Base-by-base conservation (phyloP, 2,113 vertebrate genomes). In the Neodontobutis hainanensis region DNA sequence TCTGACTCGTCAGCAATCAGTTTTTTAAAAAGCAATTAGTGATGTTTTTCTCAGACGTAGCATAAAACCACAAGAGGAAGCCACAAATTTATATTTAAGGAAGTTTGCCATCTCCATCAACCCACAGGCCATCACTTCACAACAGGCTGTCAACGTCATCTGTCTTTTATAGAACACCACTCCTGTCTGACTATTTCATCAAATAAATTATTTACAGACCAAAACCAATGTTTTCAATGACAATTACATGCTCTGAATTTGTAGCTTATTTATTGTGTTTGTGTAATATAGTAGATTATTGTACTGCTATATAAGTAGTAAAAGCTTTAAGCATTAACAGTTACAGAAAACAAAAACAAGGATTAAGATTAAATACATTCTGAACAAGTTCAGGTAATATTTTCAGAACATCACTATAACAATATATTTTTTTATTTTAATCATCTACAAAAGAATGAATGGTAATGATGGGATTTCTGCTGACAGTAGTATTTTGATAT, bases 51-150 rank as follows among this genome's bases (percentile, higher is more conserved):
- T 56, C 53, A 75, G 73, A 77, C 45, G 16, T 73, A n/a, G 9
- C 34, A 82, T 45, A 27, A 65, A 5, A 72, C 78, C 58, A 56
- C 47, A 48, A 35, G 8, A 73, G 57, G 64, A 72, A 84, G 42
- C 52, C 16, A 34, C 11, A 19, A n/a, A 66, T 10, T 63, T 5
- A 56, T 6, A 55, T 15, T 57, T 55, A n/a, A 69, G 32, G 68
- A 82, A 83, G 60, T 32, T 64, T 8, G 8, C 14, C 16, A 52
- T 53, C 32, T 10, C 64, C 61, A 50, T 49, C 19, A 67, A 62
- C 55, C 43, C 32, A 5, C 43, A 61, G 4, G 35, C 16, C 1
- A 46, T 51, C 8, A 60, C 12, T 3, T 53, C 14, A 61, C 61
- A 64, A 38, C 61, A 52, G 61, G 58, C 66, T 6, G 36, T 58